Percentiles rank a stretch among this genome's conserved stretches.
These are phyloP conservation scores for Chaetodon auriga DNA, from an alignment of 2,113 vertebrate genomes.

Conservation along the genomic window DNA sequence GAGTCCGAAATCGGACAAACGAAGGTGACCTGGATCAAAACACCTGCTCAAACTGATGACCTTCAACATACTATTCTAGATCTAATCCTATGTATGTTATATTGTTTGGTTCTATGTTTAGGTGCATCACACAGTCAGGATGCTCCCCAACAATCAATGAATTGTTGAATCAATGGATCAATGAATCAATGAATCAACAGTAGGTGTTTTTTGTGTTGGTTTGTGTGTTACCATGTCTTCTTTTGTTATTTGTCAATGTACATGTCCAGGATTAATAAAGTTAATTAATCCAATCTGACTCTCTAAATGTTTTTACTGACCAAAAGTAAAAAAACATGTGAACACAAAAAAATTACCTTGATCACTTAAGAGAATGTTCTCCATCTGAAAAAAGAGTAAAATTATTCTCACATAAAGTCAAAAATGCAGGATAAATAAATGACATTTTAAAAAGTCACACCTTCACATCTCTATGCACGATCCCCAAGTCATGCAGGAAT, in stretches of 20 bases:
- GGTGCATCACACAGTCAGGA: not conserved
- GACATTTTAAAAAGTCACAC: conserved; percentile 66
- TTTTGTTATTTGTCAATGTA: not conserved
- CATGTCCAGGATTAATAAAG: not conserved
- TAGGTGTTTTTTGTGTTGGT: not conserved
- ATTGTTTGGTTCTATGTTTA: too few relatives aligned
- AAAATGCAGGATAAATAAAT: not conserved
- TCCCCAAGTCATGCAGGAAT: conserved; percentile 92
- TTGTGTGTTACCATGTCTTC: not conserved
- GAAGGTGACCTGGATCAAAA: conserved; percentile 89
- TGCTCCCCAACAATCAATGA: too few relatives aligned
- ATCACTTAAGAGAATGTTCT: conserved; percentile 93
- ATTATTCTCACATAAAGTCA: not conserved
- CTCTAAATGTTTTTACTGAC: not conserved
- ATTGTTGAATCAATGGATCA: too few relatives aligned
- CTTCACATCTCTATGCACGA: conserved; percentile 93
- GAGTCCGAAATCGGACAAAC: conserved; percentile 92
- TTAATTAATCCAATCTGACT: not conserved
- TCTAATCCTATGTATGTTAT: too few relatives aligned
- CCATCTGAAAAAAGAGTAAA: conserved; percentile 88
- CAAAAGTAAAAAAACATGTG: not conserved
- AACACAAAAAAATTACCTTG: conserved; percentile 82
- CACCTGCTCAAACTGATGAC: not conserved
- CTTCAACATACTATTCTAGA: too few relatives aligned
- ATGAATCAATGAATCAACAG: not conserved